phyloP scores from a whole-genome alignment of 2,113 vertebrate genomes.

The Rhinichthys klamathensis region DNA sequence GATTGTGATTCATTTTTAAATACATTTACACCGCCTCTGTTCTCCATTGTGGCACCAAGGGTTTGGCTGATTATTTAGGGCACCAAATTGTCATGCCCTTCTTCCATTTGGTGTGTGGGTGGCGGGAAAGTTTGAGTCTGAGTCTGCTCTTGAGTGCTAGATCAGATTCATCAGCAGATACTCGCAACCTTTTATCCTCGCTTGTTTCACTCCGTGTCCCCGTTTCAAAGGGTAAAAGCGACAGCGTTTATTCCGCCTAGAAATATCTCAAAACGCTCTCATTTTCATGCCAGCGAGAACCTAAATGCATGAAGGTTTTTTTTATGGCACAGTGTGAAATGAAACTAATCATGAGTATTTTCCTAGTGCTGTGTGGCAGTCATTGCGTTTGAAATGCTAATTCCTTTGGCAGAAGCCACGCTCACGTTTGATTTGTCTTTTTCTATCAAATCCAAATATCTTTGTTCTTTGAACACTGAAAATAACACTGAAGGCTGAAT shows the following conservation, averaged over 20 bases:
- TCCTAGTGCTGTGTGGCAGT: constrained; percentile 18
- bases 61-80: neutral
- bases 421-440: constrained; percentile 33
- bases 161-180: constrained; percentile 1
- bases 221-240: neutral
- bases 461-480: constrained; percentile 42
- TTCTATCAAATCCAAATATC: constrained; percentile 23
- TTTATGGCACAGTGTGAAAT: constrained; percentile 25
- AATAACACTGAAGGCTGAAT: constrained; percentile 18
- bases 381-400: constrained; percentile 34
- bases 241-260: neutral
- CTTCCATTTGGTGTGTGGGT: constrained; percentile 1
- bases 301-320: constrained; percentile 26
- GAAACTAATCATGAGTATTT: constrained; percentile 29
- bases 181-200: constrained; percentile 6
- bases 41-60: neutral
- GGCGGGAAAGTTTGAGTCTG: neutral
- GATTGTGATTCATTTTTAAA: neutral
- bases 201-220: neutral
- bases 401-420: constrained; percentile 14
- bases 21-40: neutral
- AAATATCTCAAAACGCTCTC: constrained; percentile 20
- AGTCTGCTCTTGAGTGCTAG: constrained; percentile 3
- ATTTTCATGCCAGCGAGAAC: constrained; percentile 31
- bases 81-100: neutral